Evolutionary conservation across 2,888 invertebrate genomes (phyloP), one percentile per base, ranked within the genome.

Genomic region (Tetanocera ferruginea): DNA sequence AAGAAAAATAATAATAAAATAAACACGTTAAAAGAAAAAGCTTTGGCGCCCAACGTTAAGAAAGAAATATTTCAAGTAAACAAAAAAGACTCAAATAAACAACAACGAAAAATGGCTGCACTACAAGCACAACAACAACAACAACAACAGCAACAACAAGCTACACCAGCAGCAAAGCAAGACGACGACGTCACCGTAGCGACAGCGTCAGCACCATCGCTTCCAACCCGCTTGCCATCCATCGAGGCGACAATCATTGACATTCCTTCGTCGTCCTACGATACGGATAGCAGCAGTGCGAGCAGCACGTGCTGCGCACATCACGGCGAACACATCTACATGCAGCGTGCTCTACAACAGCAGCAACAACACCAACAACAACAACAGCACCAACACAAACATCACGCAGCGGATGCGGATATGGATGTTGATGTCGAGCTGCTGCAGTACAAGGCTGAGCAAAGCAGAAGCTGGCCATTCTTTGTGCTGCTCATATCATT

Each of bases 271-370:
- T 80, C 81, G 64, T 87, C 86, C 77, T 87, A 87, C 74, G 88
- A 87, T 83, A 87, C 88, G 37, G 87, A 88, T 80, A 86, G 87
- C 82, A 87, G 87, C 83, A 87, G 85, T 75, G 85, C 87, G 66
- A 88, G 87, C 82, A 85, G 88, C 82, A 87, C 88, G 78, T 87
- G 87, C 83, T 88, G 87, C 83, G 86, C 88, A 51, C 87, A 86
- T 72, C 86, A 87, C 76, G 86, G 84, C 77, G 87, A 88, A 75
- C 87, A 87, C 77, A 85, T 87, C 72, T 87, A 87, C 79, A 87
- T 87, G 88, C 85, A 87, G 49, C 84, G 85, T 52, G 79, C 67
- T 31, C 77, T 49, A 52, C 67, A 70, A 34, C 79, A 77, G 73
- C 81, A 19, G 11, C 74, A 70, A 62, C 80, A 69, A 6, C 80